Base-by-base conservation (phyloP, 2,113 vertebrate genomes). In the Laticauda colubrina region DNA sequence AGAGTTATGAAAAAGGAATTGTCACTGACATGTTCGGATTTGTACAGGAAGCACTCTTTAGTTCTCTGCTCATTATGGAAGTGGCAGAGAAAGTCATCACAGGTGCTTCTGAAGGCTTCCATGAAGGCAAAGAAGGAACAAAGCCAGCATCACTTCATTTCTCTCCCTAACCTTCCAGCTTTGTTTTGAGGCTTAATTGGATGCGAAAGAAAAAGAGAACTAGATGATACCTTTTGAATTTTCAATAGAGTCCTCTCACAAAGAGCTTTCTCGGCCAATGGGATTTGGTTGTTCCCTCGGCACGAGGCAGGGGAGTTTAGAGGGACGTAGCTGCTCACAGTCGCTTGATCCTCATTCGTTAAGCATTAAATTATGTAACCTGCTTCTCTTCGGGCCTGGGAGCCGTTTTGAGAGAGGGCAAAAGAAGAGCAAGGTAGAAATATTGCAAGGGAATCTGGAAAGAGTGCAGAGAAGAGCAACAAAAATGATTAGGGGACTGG, bases 101-200 rank as follows among this genome's bases (percentile, higher is more conserved):
- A 14, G 43, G 54, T 59, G 45, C 64, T 75, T 89, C 88, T n/a
- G 26, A 56, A 81, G 39, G 87, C 26, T 29, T 54, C 24, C 9
- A 11, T 56, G 34, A 81, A 21, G 18, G 12, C 89, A 56, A 89
- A 24, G 51, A 85, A 89, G 43, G 54, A 81, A 57, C 39, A 39
- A 89, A 81, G 48, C 64, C n/a, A 7, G 87, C 23, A 56, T 4
- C 8, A 29, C 34, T 85, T 34, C 39, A 5, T 12, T 39, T 53
- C 69, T 34, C 69, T 85, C 85, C 18, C 85, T 26, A 89, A 51
- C 64, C 64, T 85, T 89, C 92, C 85, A 89, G 88, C 20, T 24
- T 85, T 57, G 88, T 85, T 89, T 92, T 92, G 92, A 92, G 34
- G 87, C 85, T 57, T 92, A 85, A 89, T 89, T 14, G 39, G 53